phyloP scores from a whole-genome alignment of 2,797 vertebrate genomes.

The Acanthornis magna region DNA sequence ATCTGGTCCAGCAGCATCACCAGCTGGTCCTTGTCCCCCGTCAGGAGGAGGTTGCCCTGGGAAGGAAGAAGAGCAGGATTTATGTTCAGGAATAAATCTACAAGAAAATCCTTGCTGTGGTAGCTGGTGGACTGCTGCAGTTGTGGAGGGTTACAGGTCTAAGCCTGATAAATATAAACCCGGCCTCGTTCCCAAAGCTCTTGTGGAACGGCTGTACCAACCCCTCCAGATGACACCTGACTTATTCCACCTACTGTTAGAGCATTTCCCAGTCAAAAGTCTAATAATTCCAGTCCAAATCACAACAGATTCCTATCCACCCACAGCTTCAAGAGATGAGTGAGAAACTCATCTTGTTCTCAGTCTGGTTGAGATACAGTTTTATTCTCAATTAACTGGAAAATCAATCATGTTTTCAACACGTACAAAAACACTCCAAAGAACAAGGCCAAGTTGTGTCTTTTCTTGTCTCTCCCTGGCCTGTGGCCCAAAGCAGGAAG shows the following conservation, averaged over 20 bases:
- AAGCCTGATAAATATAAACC: neutral
- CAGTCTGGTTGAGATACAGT: neutral
- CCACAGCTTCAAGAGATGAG: neutral
- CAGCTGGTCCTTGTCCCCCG: conserved; percentile 96
- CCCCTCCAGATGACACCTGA: neutral
- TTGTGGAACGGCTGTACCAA: neutral
- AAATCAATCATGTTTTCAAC: conserved; percentile 44
- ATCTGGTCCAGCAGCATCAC: conserved; percentile 98
- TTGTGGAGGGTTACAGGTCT: neutral
- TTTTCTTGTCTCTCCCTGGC: conserved; percentile 22
- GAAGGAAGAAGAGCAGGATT: neutral
- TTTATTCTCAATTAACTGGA: neutral
- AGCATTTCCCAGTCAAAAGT: neutral
- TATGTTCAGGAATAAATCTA: neutral
- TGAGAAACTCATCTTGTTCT: neutral
- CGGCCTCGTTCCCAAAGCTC: neutral
- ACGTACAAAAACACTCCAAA: neutral
- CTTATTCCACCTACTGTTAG: neutral
- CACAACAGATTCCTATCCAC: neutral
- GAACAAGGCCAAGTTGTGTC: neutral
- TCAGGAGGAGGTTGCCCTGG: conserved; percentile 92
- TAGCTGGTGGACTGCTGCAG: neutral
- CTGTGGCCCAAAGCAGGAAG: conserved; percentile 9
- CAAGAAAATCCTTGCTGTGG: neutral
- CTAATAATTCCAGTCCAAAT: neutral